phyloP scores from a whole-genome alignment of 2,888 invertebrate genomes.

The Heliconius sara region DNA sequence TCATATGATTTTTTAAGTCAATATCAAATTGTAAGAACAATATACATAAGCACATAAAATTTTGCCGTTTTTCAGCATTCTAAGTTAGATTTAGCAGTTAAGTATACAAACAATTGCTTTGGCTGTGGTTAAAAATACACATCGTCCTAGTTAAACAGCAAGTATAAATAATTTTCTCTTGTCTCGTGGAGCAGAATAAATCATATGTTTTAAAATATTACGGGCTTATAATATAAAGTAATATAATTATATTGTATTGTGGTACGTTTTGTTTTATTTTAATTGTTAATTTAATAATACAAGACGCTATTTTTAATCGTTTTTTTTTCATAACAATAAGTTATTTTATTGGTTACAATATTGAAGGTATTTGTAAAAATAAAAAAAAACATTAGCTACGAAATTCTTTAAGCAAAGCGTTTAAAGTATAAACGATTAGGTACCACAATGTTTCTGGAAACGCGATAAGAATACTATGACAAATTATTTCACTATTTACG shows the following conservation, averaged over 20 bases:
- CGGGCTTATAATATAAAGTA: not conserved
- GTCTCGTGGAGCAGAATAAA: not conserved
- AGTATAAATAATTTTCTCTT: conserved; percentile 25
- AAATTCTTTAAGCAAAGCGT: not conserved
- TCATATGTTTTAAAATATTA: not conserved
- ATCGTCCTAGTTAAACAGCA: conserved; percentile 33
- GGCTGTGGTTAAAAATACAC: conserved; percentile 33
- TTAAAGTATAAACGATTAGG: not conserved
- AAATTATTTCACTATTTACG: conserved; percentile 36
- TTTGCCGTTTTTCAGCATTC: not conserved
- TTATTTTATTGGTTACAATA: not conserved
- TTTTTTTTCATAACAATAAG: too few species aligned
- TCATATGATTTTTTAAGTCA: not conserved
- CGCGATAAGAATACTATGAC: conserved; percentile 22
- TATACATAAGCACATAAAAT: not conserved
- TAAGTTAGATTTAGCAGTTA: not conserved
- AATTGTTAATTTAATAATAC: too few species aligned
- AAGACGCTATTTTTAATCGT: too few species aligned
- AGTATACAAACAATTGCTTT: conserved; percentile 5
- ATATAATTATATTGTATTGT: too few species aligned
- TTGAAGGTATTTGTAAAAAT: not conserved
- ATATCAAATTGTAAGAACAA: not conserved
- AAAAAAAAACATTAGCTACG: not conserved
- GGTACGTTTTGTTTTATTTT: too few species aligned
- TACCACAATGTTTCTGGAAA: conserved; percentile 18